Conservation (phyloP, 1,140 invertebrate genomes). For the Rhopalosiphum padi region DNA sequence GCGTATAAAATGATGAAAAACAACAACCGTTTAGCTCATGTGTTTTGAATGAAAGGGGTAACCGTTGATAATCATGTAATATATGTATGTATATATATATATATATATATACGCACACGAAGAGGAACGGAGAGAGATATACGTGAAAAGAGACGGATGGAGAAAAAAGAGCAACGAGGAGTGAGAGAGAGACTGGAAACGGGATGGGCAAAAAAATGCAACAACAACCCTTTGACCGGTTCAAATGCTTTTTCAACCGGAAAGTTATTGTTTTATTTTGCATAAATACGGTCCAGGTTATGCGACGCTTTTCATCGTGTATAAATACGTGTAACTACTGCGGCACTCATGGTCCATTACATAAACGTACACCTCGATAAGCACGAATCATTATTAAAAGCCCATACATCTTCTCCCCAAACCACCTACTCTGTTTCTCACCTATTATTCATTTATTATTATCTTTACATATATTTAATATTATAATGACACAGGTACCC, state of each 20-base stretch:
- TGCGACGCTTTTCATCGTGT: slow-evolving; percentile 53
- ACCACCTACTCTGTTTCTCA: slow-evolving; percentile 44
- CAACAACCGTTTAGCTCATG: slow-evolving; percentile 56
- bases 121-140: neutral
- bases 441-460: slow-evolving; percentile 44
- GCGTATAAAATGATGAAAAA: slow-evolving; percentile 48
- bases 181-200: neutral
- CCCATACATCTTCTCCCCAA: slow-evolving; percentile 50
- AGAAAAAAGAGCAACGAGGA: slow-evolving; percentile 3
- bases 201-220: neutral
- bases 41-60: slow-evolving; percentile 50
- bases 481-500: neutral
- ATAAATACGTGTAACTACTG: slow-evolving; percentile 53
- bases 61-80: slow-evolving; percentile 44
- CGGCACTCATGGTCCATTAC: slow-evolving; percentile 56
- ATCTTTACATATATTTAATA: neutral
- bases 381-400: slow-evolving; percentile 58
- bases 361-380: slow-evolving; percentile 54
- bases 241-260: slow-evolving; percentile 53
- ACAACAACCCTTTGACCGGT: slow-evolving; percentile 57
- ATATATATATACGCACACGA: neutral
- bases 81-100: neutral
- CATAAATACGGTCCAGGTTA: slow-evolving; percentile 57
- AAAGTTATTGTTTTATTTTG: slow-evolving; percentile 58
- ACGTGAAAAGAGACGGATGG: neutral